Percentiles rank a stretch among this genome's conserved stretches.
These are phyloP conservation scores for Empis livida DNA, from an alignment of 2,888 invertebrate genomes.

Conservation along the genomic window DNA sequence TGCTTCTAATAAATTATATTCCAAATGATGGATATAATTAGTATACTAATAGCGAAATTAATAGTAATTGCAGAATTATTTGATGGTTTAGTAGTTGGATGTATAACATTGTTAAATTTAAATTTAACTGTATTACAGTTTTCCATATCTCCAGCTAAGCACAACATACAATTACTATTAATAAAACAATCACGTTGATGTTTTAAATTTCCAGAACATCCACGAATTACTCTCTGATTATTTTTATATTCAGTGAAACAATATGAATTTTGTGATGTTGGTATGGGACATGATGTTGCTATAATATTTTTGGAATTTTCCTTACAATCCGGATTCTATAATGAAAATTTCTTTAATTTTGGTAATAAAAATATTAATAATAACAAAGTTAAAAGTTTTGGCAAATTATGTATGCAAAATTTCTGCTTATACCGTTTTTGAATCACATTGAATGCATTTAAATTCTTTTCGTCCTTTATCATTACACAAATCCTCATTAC, in stretches of 20 bases:
- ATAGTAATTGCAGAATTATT: too few relatives aligned
- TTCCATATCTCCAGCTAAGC: constrained; percentile 17
- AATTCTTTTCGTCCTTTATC: constrained; percentile 22
- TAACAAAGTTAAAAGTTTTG: too few relatives aligned
- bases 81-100: neutral
- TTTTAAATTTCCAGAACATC: constrained; percentile 21
- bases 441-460: constrained; percentile 24
- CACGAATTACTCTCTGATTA: constrained; percentile 15
- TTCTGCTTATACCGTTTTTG: constrained; percentile 22
- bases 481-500: constrained; percentile 24
- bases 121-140: constrained; percentile 22
- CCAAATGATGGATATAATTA: too few relatives aligned
- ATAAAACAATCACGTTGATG: constrained; percentile 21
- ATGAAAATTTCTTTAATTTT: too few relatives aligned
- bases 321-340: constrained; percentile 20
- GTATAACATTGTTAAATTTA: neutral
- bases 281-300: constrained; percentile 20
- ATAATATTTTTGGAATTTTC: constrained; percentile 10
- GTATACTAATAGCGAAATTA: too few relatives aligned
- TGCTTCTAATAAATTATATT: too few relatives aligned
- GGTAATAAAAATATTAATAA: too few relatives aligned
- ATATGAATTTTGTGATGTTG: constrained; percentile 25
- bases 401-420: too few relatives aligned
- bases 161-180: constrained; percentile 21
- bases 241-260: constrained; percentile 20